Evolutionary conservation across 2,797 vertebrate species (phyloP), one percentile per base, ranked within the genome.

Genomic region (Melanogrammus aeglefinus): DNA sequence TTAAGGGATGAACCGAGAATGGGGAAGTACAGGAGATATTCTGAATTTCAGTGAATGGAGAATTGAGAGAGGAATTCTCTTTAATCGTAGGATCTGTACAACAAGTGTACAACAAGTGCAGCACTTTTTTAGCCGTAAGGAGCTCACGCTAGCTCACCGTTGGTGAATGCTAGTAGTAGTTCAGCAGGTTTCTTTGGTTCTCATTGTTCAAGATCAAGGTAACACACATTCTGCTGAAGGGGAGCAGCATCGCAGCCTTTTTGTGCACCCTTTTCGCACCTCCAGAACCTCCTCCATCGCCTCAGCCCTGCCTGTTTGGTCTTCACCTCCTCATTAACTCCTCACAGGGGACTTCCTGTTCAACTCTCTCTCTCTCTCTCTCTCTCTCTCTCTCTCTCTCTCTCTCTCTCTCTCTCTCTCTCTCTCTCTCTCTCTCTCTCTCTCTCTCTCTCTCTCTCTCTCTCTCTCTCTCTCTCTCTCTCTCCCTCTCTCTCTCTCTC

Each of bases 171-270:
- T 13, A 47, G 44, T 16, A 47, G 44, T 13, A 47, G 1, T 16
- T 39, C 10, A 8, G 38, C 38, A 39, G 1, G 38, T 39, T 39
- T 39, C 38, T 39, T 39, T 39, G 38, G 38, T 39, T 39, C 88
- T 87, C 88, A 92, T 93, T 94, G 93, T 94, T 92, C 91, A 93
- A 93, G 92, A 93, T 93, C 91, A 93, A 93, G 92, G 91, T 92
- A 91, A 92, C 82, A 66, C 78, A 90, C 9, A 39, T 9, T 39
- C 38, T 39, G 38, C 38, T 39, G 38, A 39, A 39, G 38, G 38
- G 38, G 8, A 39, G 8, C 8, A 39, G 38, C 38, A 39, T 85
- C 82, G 47, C 75, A 84, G 81, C 82, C 78, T 85, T 88, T 80
- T 33, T 14, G 29, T 31, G 14, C 38, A 39, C 38, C 9, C 7